Evolutionary conservation across 2,888 invertebrate species (phyloP).

Genomic region (Cephalotes varians): DNA sequence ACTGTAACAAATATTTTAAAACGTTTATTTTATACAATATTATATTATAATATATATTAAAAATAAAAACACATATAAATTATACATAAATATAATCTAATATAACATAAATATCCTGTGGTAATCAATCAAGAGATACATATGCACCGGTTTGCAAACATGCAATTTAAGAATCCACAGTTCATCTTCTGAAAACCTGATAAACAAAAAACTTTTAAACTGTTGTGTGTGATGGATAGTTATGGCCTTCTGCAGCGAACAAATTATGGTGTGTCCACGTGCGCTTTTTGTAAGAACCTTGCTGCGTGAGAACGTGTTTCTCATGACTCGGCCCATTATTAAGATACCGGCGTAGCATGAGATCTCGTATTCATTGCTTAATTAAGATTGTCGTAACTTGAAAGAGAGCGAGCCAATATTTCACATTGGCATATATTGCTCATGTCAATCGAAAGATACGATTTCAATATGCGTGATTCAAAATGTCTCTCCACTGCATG

Average conservation of each 20-base stretch:
- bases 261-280: constrained; percentile 13
- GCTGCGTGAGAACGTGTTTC: constrained; percentile 17
- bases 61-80: no score
- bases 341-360: constrained; percentile 30
- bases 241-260: constrained; percentile 11
- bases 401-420: constrained; percentile 20
- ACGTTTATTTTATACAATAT: no score
- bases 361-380: constrained; percentile 44
- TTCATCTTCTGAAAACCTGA: not conserved
- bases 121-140: not conserved
- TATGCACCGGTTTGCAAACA: not conserved
- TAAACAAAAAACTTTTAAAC: constrained; percentile 31
- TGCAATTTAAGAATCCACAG: constrained; percentile 20
- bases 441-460: not conserved
- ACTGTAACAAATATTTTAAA: no score
- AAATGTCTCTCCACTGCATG: not conserved
- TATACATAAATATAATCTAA: not conserved
- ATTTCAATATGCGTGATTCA: not conserved
- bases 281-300: constrained; percentile 1
- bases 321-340: constrained; percentile 31
- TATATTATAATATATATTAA: no score
- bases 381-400: constrained; percentile 50
- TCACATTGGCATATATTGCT: not conserved
- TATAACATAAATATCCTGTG: not conserved
- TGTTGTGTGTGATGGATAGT: constrained; percentile 22